Percentiles rank a stretch among this genome's conserved stretches.
Conservation (phyloP, 2,113 vertebrate species). For the Taxidea taxus region DNA sequence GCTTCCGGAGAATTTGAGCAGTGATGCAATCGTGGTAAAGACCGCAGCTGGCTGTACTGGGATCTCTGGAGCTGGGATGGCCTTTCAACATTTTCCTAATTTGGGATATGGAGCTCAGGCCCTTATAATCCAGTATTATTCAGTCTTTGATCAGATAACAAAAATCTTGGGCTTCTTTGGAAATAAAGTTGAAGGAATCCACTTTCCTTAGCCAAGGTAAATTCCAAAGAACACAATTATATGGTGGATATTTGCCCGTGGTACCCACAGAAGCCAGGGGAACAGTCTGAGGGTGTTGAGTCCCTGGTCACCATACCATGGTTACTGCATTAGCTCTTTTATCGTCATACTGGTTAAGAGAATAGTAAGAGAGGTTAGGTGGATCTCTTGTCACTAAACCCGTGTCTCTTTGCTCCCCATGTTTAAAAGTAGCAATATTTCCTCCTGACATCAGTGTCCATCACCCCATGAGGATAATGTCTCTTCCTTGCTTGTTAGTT, state of each 20-base stretch:
- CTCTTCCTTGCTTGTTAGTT: not conserved
- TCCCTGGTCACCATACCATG: not conserved
- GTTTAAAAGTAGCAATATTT: not conserved
- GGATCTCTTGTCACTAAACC: not conserved
- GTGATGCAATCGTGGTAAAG: no score
- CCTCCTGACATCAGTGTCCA: not conserved
- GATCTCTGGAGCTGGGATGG: not conserved
- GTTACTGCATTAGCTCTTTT: not conserved
- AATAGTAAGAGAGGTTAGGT: not conserved
- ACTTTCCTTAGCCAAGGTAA: not conserved
- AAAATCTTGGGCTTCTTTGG: no score
- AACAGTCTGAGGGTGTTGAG: not conserved
- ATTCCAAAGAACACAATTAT: not conserved
- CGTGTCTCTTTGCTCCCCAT: accelerated
- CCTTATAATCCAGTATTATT: not conserved
- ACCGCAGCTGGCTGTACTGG: no score
- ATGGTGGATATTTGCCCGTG: not conserved
- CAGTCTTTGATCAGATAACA: not conserved
- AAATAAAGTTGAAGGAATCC: not conserved
- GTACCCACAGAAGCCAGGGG: not conserved
- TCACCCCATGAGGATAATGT: not conserved
- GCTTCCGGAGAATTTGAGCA: not conserved
- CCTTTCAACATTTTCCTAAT: not conserved
- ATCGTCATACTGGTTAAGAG: not conserved
- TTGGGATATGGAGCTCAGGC: not conserved